Percentiles rank a stretch among this genome's conserved stretches.
These are phyloP conservation scores for Orthosia cruda DNA, from an alignment of 2,888 invertebrate species.

Conservation along the genomic window DNA sequence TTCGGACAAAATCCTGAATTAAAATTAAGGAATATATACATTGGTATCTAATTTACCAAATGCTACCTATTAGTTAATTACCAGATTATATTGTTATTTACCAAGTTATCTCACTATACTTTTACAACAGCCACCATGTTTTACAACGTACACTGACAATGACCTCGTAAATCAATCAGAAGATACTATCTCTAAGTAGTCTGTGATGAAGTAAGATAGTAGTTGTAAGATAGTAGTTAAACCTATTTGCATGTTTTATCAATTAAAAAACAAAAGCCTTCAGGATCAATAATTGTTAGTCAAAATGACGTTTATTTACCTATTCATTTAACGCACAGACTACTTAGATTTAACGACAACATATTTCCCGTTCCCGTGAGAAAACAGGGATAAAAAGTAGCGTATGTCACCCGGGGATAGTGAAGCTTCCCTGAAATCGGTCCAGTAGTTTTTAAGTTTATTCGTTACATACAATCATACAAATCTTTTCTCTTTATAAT, in stretches of 20 bases:
- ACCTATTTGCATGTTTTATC: conserved; percentile 22
- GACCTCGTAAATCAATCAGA: conserved; percentile 29
- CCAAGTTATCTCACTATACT: background rate
- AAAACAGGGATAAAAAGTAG: no score
- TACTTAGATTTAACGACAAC: no score
- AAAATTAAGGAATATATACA: background rate
- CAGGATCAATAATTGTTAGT: background rate
- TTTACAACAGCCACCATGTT: no score
- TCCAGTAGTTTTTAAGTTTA: no score
- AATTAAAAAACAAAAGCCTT: conserved; percentile 16
- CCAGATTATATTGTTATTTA: conserved; percentile 1
- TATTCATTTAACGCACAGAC: no score
- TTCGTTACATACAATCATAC: no score
- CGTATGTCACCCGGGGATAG: no score
- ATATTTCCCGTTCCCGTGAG: no score
- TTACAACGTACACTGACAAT: conserved; percentile 4
- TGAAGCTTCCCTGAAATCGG: no score
- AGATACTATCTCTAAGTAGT: no score
- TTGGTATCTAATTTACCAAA: no score
- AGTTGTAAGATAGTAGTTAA: background rate
- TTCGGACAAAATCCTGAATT: background rate
- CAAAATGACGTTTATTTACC: background rate
- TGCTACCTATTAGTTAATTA: background rate
- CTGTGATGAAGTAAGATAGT: conserved; percentile 2
- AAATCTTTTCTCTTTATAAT: no score